Conservation (phyloP, 2,113 vertebrate genomes). For the Apteryx owenii region DNA sequence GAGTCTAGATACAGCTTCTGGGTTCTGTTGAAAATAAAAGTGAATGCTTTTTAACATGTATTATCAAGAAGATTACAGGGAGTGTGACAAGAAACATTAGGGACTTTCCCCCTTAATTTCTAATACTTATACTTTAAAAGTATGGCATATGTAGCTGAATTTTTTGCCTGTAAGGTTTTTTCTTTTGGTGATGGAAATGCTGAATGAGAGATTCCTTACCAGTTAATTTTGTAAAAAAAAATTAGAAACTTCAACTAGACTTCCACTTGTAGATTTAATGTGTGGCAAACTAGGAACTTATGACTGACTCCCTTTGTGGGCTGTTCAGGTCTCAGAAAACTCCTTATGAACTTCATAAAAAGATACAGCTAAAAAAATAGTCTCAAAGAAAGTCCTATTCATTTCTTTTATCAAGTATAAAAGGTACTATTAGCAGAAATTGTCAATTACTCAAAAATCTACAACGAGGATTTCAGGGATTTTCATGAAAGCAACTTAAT, state of each 20-base stretch:
- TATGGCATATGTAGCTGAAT: not conserved
- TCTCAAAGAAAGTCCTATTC: not conserved
- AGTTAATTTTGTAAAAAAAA: not conserved
- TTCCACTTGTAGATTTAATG: not conserved
- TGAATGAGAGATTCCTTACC: not conserved
- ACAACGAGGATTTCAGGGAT: fast-evolving
- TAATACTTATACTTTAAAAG: not conserved
- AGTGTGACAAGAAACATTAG: not conserved
- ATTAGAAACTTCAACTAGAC: not conserved
- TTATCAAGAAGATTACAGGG: not conserved
- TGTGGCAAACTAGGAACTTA: not conserved
- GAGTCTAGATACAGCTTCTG: not conserved
- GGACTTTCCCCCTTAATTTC: not conserved
- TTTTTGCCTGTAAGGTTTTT: not conserved
- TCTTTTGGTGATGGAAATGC: not conserved
- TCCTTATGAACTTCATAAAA: not conserved
- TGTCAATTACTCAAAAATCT: not conserved
- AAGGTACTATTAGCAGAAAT: not conserved
- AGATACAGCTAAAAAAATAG: not conserved
- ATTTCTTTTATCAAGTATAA: not conserved
- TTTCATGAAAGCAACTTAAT: not conserved
- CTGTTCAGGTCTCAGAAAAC: not conserved
- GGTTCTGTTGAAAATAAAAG: not conserved
- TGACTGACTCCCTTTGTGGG: not conserved
- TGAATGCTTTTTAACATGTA: not conserved